These are phyloP conservation scores for Lepetodrilus schrolli DNA, from an alignment of 2,888 invertebrate species.

Conservation along the genomic window DNA sequence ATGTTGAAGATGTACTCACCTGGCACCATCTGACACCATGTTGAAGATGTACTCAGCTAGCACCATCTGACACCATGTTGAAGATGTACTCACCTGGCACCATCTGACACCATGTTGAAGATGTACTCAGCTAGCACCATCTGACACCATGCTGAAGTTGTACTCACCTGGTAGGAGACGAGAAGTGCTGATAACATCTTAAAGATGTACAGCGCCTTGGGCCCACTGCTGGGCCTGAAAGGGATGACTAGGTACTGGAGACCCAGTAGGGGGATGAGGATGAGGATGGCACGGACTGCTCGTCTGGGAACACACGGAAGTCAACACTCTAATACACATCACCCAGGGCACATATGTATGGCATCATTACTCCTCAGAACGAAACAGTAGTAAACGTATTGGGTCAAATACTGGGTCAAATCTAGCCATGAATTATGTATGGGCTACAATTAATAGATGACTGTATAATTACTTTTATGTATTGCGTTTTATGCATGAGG, in stretches of 20 bases:
- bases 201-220: conserved; percentile 79
- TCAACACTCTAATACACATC: too few species aligned
- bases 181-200: conserved; percentile 89
- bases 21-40: not conserved
- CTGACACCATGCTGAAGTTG: not conserved
- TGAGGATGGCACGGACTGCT: conserved; percentile 86
- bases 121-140: not conserved
- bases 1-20: not conserved
- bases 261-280: conserved; percentile 92
- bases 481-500: too few species aligned
- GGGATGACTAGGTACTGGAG: conserved; percentile 92
- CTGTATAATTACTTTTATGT: too few species aligned
- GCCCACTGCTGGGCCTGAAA: conserved; percentile 83
- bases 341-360: too few species aligned
- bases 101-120: too few species aligned
- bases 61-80: too few species aligned
- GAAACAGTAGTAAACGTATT: too few species aligned
- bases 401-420: too few species aligned
- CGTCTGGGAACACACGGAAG: conserved; percentile 76
- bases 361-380: too few species aligned
- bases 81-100: conserved; percentile 83
- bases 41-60: not conserved
- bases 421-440: too few species aligned
- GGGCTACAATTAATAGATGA: too few species aligned
- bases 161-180: conserved; percentile 87